Percentiles rank a stretch among this genome's conserved stretches.
These are phyloP conservation scores for Propithecus perrieri DNA, from an alignment of 2,797 vertebrate genomes.

Conservation along the genomic window DNA sequence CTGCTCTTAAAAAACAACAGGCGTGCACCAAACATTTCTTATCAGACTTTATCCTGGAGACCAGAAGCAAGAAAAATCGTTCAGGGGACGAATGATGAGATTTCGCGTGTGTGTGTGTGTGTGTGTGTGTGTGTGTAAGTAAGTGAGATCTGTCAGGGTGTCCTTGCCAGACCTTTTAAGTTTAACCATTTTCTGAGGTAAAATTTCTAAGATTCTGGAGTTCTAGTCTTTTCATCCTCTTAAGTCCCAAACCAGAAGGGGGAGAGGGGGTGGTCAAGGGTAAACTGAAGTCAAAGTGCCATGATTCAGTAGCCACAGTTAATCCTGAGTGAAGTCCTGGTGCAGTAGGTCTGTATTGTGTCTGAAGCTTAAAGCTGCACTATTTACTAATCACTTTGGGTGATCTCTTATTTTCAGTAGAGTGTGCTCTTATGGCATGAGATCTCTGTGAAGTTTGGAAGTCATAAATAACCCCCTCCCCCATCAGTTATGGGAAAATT, in stretches of 20 bases:
- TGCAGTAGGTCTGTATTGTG: not conserved
- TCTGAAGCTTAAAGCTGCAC: not conserved
- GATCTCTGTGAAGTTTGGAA: not conserved
- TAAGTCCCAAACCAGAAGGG: not conserved
- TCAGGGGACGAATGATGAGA: not conserved
- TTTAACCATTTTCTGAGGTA: conserved; percentile 39
- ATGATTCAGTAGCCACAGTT: not conserved
- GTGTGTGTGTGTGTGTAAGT: no score
- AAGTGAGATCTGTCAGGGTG: not conserved
- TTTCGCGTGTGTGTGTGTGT: not conserved
- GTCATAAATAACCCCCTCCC: not conserved
- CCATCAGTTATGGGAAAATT: not conserved
- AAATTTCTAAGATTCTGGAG: not conserved
- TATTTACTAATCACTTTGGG: not conserved
- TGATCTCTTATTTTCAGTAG: not conserved
- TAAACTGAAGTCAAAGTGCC: conserved; percentile 8
- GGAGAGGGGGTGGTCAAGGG: not conserved
- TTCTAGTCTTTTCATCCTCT: not conserved
- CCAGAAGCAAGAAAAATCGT: not conserved
- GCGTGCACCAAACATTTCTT: not conserved
- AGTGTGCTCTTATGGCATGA: not conserved
- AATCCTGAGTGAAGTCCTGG: not conserved
- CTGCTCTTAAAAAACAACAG: conserved; percentile 25
- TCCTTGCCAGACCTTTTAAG: conserved; percentile 11
- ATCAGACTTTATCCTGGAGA: not conserved